Percentiles rank a stretch among this genome's conserved stretches.
Conservation (phyloP, 2,113 vertebrate genomes). For the Pygoscelis adeliae region DNA sequence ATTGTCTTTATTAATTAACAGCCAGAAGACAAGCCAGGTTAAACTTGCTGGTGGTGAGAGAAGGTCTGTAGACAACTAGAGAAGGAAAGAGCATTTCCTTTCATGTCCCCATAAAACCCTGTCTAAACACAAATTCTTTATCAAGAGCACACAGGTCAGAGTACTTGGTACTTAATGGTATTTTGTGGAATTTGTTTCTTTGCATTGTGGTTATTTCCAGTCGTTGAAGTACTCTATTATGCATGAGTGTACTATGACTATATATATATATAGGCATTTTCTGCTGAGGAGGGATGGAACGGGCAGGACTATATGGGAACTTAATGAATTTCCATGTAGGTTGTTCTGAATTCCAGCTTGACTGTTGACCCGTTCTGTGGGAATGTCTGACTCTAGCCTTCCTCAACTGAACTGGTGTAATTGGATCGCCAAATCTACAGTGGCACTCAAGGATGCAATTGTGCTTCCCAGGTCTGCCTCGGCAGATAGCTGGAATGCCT, state of each 20-base stretch:
- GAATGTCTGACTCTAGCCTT: neutral
- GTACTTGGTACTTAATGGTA: neutral
- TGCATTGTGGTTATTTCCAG: neutral
- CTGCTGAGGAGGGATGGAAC: neutral
- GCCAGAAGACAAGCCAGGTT: neutral
- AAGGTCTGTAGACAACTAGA: neutral
- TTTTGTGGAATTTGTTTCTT: neutral
- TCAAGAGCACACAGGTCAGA: neutral
- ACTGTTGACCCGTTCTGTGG: neutral
- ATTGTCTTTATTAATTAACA: neutral
- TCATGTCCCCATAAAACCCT: neutral
- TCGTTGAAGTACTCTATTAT: neutral
- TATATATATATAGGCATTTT: neutral
- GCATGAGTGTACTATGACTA: neutral
- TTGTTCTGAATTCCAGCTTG: neutral
- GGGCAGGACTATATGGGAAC: neutral
- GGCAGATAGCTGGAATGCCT: neutral
- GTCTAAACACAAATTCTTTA: neutral
- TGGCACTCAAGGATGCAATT: neutral
- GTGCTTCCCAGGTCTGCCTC: neutral
- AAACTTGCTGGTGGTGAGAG: neutral
- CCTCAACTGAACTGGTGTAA: neutral
- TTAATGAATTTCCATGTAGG: neutral
- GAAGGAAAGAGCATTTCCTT: neutral
- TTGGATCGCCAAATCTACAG: fast-evolving